phyloP scores from a whole-genome alignment of 2,113 vertebrate species.

The Tympanuchus pallidicinctus region DNA sequence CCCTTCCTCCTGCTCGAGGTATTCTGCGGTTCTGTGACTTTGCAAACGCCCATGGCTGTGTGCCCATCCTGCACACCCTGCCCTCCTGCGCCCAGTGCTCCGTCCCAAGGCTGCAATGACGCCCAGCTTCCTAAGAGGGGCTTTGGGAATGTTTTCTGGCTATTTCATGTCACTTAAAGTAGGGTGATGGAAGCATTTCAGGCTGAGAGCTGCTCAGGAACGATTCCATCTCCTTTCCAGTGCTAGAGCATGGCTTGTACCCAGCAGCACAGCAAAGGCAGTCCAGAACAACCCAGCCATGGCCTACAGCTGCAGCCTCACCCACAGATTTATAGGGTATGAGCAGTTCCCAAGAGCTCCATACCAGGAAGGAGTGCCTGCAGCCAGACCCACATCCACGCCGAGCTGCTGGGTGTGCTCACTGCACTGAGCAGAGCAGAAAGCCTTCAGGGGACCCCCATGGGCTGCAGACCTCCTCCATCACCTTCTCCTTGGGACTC shows the following conservation, averaged over 20 bases:
- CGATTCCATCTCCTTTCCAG: accelerated
- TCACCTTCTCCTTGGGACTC: background rate
- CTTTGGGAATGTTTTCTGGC: background rate
- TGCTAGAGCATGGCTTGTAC: background rate
- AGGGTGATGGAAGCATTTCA: background rate
- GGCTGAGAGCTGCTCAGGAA: background rate
- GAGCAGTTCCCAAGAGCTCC: background rate
- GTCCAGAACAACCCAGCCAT: accelerated
- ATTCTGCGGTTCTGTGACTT: background rate
- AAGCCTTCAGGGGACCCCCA: background rate
- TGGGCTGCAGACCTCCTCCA: background rate
- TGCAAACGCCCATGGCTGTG: no score
- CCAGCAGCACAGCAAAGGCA: background rate
- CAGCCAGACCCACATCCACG: background rate
- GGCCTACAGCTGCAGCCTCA: background rate
- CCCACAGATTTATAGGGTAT: background rate
- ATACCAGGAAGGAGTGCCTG: background rate
- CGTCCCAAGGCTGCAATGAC: background rate
- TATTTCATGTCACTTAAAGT: background rate
- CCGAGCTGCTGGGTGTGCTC: background rate
- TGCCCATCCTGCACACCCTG: background rate
- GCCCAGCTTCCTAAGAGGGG: background rate
- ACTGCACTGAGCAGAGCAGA: accelerated
- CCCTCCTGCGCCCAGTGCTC: background rate
- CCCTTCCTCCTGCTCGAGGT: background rate